phyloP scores from a whole-genome alignment of 2,888 invertebrate genomes.

The Ectropis crepuscularia region DNA sequence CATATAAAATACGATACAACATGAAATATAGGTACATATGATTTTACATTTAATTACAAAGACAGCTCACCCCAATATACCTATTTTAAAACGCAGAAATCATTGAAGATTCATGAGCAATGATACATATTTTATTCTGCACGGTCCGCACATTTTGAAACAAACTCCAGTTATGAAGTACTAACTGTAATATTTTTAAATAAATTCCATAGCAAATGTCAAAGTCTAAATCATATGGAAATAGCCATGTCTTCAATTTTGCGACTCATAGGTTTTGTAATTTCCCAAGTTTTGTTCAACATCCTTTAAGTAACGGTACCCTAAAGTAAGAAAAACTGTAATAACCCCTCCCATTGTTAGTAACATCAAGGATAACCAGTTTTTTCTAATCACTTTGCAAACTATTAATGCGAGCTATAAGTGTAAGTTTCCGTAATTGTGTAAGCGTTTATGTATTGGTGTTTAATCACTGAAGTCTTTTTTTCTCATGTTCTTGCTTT shows the following conservation, averaged over 20 bases:
- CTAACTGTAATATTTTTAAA: too few relatives aligned
- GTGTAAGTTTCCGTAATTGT: constrained; percentile 67
- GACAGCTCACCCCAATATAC: too few relatives aligned
- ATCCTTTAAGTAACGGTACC: constrained; percentile 14
- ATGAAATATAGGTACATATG: too few relatives aligned
- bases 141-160: too few relatives aligned
- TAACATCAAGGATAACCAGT: constrained; percentile 72
- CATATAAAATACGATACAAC: too few relatives aligned
- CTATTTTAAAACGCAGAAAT: not conserved
- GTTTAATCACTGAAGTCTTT: constrained; percentile 28
- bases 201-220: too few relatives aligned
- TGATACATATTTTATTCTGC: not conserved
- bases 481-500: too few relatives aligned
- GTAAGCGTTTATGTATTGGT: constrained; percentile 45
- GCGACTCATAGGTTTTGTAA: too few relatives aligned
- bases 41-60: too few relatives aligned
- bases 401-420: constrained; percentile 51
- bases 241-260: too few relatives aligned
- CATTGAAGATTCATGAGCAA: not conserved
- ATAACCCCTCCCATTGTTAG: constrained; percentile 69
- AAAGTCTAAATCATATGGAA: too few relatives aligned
- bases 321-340: constrained; percentile 64
- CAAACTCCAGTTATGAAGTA: too few relatives aligned
- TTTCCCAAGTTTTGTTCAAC: not conserved
- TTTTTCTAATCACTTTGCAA: constrained; percentile 66